Percentiles rank a stretch among this genome's conserved stretches.
Evolutionary conservation across 1,140 invertebrate species (phyloP).

Genomic region (Yoshiicerus persimilis): DNA sequence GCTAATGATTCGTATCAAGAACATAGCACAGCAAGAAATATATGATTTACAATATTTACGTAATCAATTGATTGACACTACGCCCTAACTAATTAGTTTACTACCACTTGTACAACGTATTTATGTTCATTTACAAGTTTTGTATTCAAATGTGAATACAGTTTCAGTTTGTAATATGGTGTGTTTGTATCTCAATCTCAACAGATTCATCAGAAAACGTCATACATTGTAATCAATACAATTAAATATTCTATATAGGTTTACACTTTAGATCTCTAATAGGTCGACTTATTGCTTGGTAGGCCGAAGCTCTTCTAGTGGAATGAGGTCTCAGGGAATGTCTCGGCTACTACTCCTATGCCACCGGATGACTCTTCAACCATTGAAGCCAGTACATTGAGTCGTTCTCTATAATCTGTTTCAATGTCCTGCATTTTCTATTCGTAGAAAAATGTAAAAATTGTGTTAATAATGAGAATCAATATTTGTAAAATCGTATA

Average conservation of each 20-base stretch:
- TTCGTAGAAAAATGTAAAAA: neutral
- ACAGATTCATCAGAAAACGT: neutral
- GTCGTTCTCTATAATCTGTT: neutral
- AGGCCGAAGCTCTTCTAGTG: conserved; percentile 38
- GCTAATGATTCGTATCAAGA: neutral
- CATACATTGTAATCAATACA: neutral
- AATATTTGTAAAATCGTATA: no score
- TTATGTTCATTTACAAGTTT: neutral
- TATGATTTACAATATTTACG: neutral
- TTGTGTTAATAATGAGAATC: neutral
- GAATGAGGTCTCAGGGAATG: conserved; percentile 32
- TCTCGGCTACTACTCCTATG: neutral
- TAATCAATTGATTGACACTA: neutral
- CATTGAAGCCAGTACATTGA: neutral
- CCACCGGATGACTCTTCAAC: conserved; percentile 17
- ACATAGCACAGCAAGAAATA: conserved; percentile 1
- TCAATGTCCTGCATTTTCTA: conserved; percentile 4
- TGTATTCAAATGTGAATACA: neutral
- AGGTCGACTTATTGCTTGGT: conserved; percentile 45
- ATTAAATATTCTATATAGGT: neutral
- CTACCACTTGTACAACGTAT: neutral
- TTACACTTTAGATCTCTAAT: neutral
- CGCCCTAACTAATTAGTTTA: neutral
- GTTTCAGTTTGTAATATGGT: neutral
- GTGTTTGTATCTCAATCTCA: no score